phyloP scores from a whole-genome alignment of 2,888 invertebrate species.

The Meteorus cinctellus region DNA sequence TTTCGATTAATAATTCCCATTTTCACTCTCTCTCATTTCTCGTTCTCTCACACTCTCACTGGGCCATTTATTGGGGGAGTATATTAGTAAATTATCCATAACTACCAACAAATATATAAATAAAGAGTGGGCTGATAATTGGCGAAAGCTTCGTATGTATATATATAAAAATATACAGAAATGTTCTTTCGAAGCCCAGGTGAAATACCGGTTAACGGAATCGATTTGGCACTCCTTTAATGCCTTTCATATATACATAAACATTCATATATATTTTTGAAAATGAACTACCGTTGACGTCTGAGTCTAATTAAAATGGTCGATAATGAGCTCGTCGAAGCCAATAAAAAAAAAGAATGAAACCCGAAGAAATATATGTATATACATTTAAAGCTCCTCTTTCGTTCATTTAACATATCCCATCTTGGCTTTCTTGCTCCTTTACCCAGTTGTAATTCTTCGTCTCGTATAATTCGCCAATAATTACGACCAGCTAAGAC shows the following conservation, averaged over 20 bases:
- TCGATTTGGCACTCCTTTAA: conserved; percentile 17
- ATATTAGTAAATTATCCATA: conserved; percentile 13
- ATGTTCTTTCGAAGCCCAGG: not conserved
- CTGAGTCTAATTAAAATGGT: conserved; percentile 45
- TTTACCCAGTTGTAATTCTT: conserved; percentile 12
- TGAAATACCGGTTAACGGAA: conserved; percentile 30
- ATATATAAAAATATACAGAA: not conserved
- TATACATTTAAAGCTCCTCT: conserved; percentile 11
- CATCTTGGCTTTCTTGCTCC: not conserved
- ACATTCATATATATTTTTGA: conserved; percentile 16
- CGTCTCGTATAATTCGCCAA: conserved; percentile 33
- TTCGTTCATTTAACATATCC: conserved; percentile 3
- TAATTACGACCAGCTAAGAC: conserved; percentile 29
- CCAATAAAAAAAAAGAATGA: conserved; percentile 27
- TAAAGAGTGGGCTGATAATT: conserved; percentile 21
- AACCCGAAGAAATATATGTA: conserved; percentile 20
- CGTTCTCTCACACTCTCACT: not conserved
- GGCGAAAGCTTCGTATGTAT: conserved; percentile 13
- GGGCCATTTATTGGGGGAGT: conserved; percentile 11
- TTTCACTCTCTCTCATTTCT: conserved; percentile 9
- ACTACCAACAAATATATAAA: conserved; percentile 17
- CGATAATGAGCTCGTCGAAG: conserved; percentile 39
- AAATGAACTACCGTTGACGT: conserved; percentile 34
- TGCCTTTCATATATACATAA: conserved; percentile 22
- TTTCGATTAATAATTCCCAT: conserved; percentile 49